phyloP scores from a whole-genome alignment of 2,797 vertebrate genomes.

The Halcyon chelicuti region DNA sequence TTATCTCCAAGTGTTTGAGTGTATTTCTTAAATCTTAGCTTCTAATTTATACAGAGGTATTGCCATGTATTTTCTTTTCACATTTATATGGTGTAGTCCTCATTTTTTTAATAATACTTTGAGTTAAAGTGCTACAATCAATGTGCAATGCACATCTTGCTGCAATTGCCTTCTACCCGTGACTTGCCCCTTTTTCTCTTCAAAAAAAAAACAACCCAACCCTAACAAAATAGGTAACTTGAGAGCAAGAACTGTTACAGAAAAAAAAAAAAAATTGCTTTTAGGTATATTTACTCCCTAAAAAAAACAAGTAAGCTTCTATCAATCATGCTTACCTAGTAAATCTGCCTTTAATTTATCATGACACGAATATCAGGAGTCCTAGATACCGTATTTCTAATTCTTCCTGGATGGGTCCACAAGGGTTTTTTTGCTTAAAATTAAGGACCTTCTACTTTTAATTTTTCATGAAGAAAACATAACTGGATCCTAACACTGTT shows the following conservation, averaged over 20 bases:
- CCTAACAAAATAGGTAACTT: not conserved
- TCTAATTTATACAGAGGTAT: conserved; percentile 63
- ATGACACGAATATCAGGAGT: not conserved
- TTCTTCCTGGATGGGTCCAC: not conserved
- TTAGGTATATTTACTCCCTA: not conserved
- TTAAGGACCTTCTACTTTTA: not conserved
- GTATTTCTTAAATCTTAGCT: conserved; percentile 61
- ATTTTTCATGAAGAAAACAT: not conserved
- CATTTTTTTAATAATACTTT: conserved; percentile 13
- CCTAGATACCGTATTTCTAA: not conserved
- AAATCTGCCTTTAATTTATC: conserved; percentile 51
- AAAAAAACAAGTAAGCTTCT: not conserved
- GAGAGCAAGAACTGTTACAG: conserved; percentile 8
- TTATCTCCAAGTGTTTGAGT: conserved; percentile 53
- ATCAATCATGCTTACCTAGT: not conserved
- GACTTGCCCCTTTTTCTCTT: conserved; percentile 13
- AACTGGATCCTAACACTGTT: conserved; percentile 8
- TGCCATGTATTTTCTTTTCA: conserved; percentile 28
- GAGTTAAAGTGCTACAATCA: conserved; percentile 23
- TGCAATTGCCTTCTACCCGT: conserved; percentile 32
- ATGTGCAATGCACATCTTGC: not conserved
- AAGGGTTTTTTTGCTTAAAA: not conserved
- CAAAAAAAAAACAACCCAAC: not conserved
- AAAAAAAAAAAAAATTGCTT: conserved; percentile 26
- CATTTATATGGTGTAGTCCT: conserved; percentile 26